Evolutionary conservation across 2,797 vertebrate genomes (phyloP), one percentile per base, ranked within the genome.

Genomic region (Premnoplex brunnescens): DNA sequence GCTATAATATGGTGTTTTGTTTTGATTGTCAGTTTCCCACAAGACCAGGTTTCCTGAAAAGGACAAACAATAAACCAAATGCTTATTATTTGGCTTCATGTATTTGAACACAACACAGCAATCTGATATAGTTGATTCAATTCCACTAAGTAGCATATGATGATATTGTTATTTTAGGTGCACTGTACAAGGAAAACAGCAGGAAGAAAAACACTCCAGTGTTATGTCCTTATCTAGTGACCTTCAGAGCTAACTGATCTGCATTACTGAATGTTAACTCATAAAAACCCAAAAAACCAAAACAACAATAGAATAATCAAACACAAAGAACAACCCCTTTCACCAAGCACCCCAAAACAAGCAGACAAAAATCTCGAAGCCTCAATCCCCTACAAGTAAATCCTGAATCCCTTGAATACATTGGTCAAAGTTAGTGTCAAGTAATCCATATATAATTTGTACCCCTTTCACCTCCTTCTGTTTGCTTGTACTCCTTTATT

Each of bases 41-140:
- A 89, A 85, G 78, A 78, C 77, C 0, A 19, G 69, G 32, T 88
- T 94, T 92, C 91, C 93, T 96, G 96, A 96, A 96, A 97, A 93
- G 87, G 95, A 94, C 4, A 46, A 96, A 96, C 84, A 89, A 89
- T 95, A 88, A 44, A 71, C 87, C 93, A 97, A 96, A 96, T 95
- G 95, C 95, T 96, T 76, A 43, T 97, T 95, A 95, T 96, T 96
- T 30, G 93, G 55, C 95, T 97, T 96, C 94, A 88, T 95, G 64
- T 96, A 44, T 89, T 85, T 94, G 81, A 92, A 80, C 62, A 48
- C 28, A 79, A 37, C 44, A 58, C 52, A 68, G 67, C 68, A 83
- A 62, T 87, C 85, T 80, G 58, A 75, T 78, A 34, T 72, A 85
- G 94, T 69, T 91, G 64, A 85, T 90, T 71, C 91, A 90, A 54